Conservation (phyloP, 2,797 vertebrate genomes). For the Xyrichtys novacula region DNA sequence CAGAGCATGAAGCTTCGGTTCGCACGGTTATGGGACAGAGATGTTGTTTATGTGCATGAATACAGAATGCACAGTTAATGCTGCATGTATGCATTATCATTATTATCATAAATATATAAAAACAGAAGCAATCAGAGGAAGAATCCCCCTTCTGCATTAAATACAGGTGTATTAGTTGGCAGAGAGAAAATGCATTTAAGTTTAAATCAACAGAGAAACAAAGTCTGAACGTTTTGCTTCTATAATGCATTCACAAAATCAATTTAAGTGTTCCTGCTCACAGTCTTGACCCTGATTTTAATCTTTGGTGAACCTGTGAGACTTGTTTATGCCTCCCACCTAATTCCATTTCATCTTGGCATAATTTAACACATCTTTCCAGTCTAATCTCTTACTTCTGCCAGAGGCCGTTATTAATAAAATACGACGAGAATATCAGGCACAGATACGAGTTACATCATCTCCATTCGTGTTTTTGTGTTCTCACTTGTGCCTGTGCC, state of each 20-base stretch:
- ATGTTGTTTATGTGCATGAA: no score
- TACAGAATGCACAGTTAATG: not conserved
- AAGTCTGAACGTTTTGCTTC: conserved; percentile 1
- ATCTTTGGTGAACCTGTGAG: conserved; percentile 14
- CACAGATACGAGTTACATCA: conserved; percentile 22
- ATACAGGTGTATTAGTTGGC: not conserved
- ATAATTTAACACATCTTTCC: conserved; percentile 26
- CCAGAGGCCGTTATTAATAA: conserved; percentile 31
- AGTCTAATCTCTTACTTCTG: not conserved
- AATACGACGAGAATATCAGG: not conserved
- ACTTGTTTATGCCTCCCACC: conserved; percentile 15
- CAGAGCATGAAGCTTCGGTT: no score
- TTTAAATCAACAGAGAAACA: not conserved
- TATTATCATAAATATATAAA: no score
- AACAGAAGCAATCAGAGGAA: no score
- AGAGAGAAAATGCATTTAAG: not conserved
- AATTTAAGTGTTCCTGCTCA: not conserved
- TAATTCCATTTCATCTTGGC: conserved; percentile 29
- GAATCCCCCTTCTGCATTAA: no score
- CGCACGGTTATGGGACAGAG: no score
- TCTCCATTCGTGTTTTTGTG: conserved; percentile 8
- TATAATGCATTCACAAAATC: conserved; percentile 1
- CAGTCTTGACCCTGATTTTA: conserved; percentile 30
- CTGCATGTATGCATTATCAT: no score
- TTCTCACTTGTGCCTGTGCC: not conserved